phyloP scores from a whole-genome alignment of 2,888 invertebrate species.

The Drosophila picticornis region DNA sequence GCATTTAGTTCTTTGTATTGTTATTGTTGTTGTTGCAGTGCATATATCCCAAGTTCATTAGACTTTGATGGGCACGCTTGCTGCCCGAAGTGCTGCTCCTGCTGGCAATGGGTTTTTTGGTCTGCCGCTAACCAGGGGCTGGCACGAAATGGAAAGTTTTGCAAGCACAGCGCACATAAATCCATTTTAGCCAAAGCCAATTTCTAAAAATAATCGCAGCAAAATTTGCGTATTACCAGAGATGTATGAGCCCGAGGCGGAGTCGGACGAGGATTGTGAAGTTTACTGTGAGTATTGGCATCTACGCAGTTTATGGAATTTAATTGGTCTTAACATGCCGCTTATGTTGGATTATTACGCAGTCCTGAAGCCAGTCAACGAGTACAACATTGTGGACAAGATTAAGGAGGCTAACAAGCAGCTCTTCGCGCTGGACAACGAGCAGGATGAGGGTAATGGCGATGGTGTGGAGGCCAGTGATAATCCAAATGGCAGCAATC shows the following conservation, averaged over 20 bases:
- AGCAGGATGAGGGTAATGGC: constrained; percentile 21
- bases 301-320: background rate
- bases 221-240: constrained; percentile 48
- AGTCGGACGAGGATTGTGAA: constrained; percentile 85
- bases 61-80: constrained; percentile 61
- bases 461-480: constrained; percentile 31
- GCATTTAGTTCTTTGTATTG: background rate
- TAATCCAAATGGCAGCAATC: constrained; percentile 30
- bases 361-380: constrained; percentile 85
- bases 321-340: constrained; percentile 47
- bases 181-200: constrained; percentile 41
- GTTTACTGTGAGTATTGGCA: constrained; percentile 83
- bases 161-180: constrained; percentile 46
- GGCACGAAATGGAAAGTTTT: constrained; percentile 76
- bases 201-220: constrained; percentile 57
- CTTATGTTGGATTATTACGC: constrained; percentile 64
- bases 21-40: background rate
- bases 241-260: constrained; percentile 82
- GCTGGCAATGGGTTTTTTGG: constrained; percentile 23
- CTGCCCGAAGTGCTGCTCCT: constrained; percentile 19
- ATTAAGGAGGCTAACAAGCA: constrained; percentile 86
- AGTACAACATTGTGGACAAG: constrained; percentile 87
- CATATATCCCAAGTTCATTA: constrained; percentile 67
- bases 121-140: constrained; percentile 12
- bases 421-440: constrained; percentile 82